A percentile compares a stretch with the other conserved stretches of the same genome.
phyloP scores from a whole-genome alignment of 1,140 invertebrate species.

The Pomacea maculata region DNA sequence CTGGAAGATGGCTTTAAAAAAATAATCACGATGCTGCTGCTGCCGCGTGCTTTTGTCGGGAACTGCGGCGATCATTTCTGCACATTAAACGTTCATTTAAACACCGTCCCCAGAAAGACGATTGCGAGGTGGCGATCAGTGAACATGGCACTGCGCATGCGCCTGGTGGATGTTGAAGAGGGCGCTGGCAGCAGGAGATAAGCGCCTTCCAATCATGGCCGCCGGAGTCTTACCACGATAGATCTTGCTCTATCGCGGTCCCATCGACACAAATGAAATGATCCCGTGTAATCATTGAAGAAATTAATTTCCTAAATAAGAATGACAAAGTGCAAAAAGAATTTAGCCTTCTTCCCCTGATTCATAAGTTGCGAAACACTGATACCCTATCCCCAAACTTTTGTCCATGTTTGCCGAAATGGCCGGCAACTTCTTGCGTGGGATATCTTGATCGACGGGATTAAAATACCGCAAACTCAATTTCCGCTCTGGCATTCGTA shows the following conservation, averaged over 20 bases:
- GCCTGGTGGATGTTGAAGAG: conserved; percentile 10
- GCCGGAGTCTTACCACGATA: conserved; percentile 24
- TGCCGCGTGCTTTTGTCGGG: no score
- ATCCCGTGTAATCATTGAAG: conserved; percentile 24
- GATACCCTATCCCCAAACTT: background rate
- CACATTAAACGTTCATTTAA: no score
- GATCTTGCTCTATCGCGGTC: conserved; percentile 14
- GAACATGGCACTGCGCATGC: conserved; percentile 13
- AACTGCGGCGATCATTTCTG: no score
- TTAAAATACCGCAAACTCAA: conserved; percentile 25
- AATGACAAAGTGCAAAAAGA: conserved; percentile 28
- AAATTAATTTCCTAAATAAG: conserved; percentile 28
- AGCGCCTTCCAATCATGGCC: conserved; percentile 19
- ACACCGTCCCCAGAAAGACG: no score
- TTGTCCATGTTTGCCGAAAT: conserved; percentile 5
- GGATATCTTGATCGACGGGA: conserved; percentile 22
- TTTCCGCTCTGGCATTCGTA: conserved; percentile 18
- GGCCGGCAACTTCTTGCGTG: conserved; percentile 15
- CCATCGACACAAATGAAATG: conserved; percentile 24
- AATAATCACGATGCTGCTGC: no score
- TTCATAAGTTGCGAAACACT: conserved; percentile 17
- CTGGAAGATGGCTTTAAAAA: no score
- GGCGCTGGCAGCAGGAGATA: conserved; percentile 24
- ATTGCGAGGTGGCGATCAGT: background rate
- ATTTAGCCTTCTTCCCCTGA: conserved; percentile 3